These are phyloP conservation scores for Dicrurus megarhynchus DNA, from an alignment of 2,113 vertebrate species.

Conservation along the genomic window DNA sequence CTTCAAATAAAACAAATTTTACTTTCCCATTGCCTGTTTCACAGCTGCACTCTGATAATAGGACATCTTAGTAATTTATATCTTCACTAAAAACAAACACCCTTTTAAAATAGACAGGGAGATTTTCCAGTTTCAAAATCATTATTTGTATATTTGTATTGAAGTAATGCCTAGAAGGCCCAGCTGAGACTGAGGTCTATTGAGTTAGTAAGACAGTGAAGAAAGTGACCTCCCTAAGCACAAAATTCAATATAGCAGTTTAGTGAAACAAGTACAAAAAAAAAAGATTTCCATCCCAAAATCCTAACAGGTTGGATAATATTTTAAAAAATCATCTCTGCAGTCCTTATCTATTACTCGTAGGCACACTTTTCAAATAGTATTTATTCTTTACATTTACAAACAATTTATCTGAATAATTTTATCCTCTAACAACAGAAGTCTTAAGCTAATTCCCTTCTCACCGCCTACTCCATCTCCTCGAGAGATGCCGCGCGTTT, in stretches of 20 bases:
- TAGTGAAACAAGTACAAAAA: background rate
- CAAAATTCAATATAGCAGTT: background rate
- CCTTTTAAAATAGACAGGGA: background rate
- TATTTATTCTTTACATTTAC: slow-evolving; percentile 15
- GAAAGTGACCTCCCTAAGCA: background rate
- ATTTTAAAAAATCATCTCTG: background rate
- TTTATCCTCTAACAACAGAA: slow-evolving; percentile 26
- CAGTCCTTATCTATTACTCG: background rate
- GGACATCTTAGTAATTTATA: background rate
- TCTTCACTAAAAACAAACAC: background rate
- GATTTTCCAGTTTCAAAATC: slow-evolving; percentile 7
- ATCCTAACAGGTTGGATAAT: background rate
- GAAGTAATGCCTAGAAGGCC: slow-evolving; percentile 24
- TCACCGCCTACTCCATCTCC: slow-evolving; percentile 18
- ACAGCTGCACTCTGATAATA: background rate
- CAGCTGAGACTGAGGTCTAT: background rate
- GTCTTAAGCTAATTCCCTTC: slow-evolving; percentile 41
- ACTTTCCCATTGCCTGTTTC: background rate
- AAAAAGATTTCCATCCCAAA: background rate
- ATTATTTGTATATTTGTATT: slow-evolving; percentile 27
- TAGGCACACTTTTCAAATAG: background rate
- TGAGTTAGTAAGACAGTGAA: slow-evolving; percentile 19
- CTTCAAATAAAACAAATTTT: background rate
- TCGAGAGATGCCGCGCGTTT: background rate
- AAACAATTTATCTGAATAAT: slow-evolving; percentile 32